These are phyloP conservation scores for Gambusia affinis DNA, from an alignment of 2,113 vertebrate genomes.

Conservation along the genomic window DNA sequence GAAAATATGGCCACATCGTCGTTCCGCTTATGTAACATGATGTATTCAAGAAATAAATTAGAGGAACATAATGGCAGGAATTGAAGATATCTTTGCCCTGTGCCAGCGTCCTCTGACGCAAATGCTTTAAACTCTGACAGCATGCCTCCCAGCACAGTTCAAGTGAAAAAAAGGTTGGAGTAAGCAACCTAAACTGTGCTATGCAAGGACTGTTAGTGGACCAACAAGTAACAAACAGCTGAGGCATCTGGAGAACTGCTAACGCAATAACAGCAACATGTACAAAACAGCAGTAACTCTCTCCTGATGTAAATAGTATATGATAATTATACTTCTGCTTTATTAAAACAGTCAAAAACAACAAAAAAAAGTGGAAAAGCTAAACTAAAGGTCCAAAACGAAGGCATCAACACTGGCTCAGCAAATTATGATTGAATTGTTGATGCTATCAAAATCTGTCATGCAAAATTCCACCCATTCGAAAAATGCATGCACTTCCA, in stretches of 20 bases:
- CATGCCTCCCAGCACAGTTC: slow-evolving; percentile 11
- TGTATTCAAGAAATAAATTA: slow-evolving; percentile 12
- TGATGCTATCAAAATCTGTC: background rate
- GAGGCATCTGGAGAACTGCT: slow-evolving; percentile 34
- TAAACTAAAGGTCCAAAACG: background rate
- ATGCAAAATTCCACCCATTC: background rate
- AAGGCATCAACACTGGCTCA: too few species aligned
- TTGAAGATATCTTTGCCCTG: slow-evolving; percentile 22
- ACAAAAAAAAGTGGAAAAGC: background rate
- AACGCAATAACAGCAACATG: background rate
- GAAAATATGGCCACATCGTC: slow-evolving; percentile 6
- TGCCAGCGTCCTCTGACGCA: slow-evolving; percentile 38
- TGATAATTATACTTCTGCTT: too few species aligned
- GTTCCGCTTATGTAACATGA: slow-evolving; percentile 38
- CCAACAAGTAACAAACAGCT: slow-evolving; percentile 47
- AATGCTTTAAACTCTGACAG: slow-evolving; percentile 35
- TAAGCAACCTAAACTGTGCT: slow-evolving; percentile 25
- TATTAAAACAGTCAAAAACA: too few species aligned
- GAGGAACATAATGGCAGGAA: slow-evolving; percentile 16
- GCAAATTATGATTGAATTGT: background rate
- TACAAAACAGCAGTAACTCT: background rate
- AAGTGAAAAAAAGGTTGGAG: slow-evolving; percentile 16
- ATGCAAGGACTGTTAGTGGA: slow-evolving; percentile 18
- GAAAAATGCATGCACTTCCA: background rate
- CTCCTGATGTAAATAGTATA: too few species aligned